Evolutionary conservation across 2,888 invertebrate species (phyloP), one percentile per base, ranked within the genome.

Genomic region (Phalangium opilio): DNA sequence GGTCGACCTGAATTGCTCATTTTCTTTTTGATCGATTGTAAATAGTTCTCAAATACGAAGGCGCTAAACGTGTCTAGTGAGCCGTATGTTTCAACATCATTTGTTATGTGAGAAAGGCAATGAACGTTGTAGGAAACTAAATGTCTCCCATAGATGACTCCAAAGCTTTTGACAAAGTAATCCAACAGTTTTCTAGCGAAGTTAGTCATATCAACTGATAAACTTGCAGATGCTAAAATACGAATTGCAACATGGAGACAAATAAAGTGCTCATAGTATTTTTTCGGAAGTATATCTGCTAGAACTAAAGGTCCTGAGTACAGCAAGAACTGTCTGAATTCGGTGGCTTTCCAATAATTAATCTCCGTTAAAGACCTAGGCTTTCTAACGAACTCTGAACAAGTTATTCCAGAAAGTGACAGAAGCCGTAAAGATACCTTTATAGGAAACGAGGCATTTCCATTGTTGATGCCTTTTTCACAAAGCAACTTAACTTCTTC

Each of bases 301-400:
- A 61, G 45, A 38, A 56, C 52, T 11, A 60, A 41, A 14, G 58
- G 57, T 7, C 59, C 59, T 18, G 54, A 51, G 45, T 61, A 60
- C 27, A 60, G 47, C 2, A 60, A 41, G 43, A 61, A 55, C 5
- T 49, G 49, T 20, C 60, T 39, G n/a, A 40, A 56, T 49, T 62
- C 61, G 10, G 59, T 58, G 11, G 57, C 59, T 41, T 61, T 61
- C 58, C 59, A 61, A 33, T 52, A 48, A 11, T 53, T 50, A 14
- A 57, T 42, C 36, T 59, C 55, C 44, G 8, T 32, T 11, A 62
- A 43, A 15, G 55, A 38, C 40, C 61, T 49, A 5, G 57, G 58
- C 49, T 56, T 58, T 34, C 60, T 47, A 5, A 48, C 48, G 51
- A 62, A 62, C 47, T 62, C 60, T 12, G 11, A 4, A 10, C 39